Percentiles rank a stretch among this genome's conserved stretches.
Evolutionary conservation across 2,888 invertebrate species (phyloP).

Genomic region (Hypomecis atomaria): DNA sequence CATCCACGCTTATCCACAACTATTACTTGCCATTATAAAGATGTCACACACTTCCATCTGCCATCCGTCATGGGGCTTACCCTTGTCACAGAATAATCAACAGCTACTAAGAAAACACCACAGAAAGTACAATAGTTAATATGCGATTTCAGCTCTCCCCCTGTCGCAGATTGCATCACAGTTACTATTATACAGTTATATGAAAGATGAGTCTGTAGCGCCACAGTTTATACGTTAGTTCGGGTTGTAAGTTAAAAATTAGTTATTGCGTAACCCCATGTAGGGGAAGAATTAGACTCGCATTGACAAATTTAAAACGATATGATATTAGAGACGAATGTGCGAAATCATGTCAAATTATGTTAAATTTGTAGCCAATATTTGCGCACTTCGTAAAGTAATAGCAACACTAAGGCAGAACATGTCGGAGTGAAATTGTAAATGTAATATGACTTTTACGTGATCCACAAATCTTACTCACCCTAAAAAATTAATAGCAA

Average conservation of each 20-base stretch:
- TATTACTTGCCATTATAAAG: constrained; percentile 59
- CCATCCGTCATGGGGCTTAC: constrained; percentile 27
- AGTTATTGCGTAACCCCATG: constrained; percentile 26
- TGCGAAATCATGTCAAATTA: constrained; percentile 23
- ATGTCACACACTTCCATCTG: constrained; percentile 65
- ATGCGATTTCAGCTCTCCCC: constrained; percentile 4
- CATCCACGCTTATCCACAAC: constrained; percentile 20
- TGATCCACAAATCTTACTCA: too few species aligned
- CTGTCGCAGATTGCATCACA: constrained; percentile 12
- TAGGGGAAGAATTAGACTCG: constrained; percentile 57
- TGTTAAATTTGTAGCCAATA: neutral
- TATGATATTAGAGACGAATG: constrained; percentile 48
- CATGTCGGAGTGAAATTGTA: too few species aligned
- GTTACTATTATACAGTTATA: constrained; percentile 3
- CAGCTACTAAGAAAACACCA: constrained; percentile 1
- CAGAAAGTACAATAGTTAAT: constrained; percentile 7
- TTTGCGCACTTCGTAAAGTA: too few species aligned
- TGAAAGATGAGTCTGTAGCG: constrained; percentile 5
- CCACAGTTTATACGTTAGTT: constrained; percentile 7
- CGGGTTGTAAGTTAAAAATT: constrained; percentile 7
- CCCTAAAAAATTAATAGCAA: too few species aligned
- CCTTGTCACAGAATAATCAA: constrained; percentile 11
- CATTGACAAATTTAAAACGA: constrained; percentile 67
- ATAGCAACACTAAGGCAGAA: too few species aligned
- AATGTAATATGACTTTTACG: too few species aligned